A percentile compares a stretch with the other conserved stretches of the same genome.
Evolutionary conservation across 2,888 invertebrate genomes (phyloP).

Genomic region (Chymomyza procnemis): DNA sequence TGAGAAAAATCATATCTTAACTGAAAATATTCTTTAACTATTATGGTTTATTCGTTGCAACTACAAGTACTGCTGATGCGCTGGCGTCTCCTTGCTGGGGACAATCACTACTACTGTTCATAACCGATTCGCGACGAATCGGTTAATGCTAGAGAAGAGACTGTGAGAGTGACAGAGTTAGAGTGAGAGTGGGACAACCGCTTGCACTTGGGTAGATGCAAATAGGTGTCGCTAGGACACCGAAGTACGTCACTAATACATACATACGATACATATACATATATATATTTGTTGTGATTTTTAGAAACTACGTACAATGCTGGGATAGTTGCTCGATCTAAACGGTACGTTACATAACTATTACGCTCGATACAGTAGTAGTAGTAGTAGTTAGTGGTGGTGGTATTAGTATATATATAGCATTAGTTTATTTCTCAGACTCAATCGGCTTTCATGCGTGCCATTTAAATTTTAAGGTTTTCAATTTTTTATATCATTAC

Average conservation of each 20-base stretch:
- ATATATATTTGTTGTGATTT: constrained; percentile 13
- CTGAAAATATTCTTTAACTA: constrained; percentile 41
- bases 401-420: too few relatives aligned
- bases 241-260: constrained; percentile 24
- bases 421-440: background rate
- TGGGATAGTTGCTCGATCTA: constrained; percentile 39
- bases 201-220: constrained; percentile 19
- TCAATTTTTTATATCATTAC: constrained; percentile 19
- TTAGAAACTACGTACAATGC: constrained; percentile 15
- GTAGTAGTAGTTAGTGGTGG: constrained; percentile 8
- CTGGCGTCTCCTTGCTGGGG: constrained; percentile 9
- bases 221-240: constrained; percentile 16
- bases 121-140: background rate
- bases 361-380: constrained; percentile 15
- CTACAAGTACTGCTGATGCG: constrained; percentile 36
- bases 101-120: background rate
- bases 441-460: constrained; percentile 10
- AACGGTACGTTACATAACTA: constrained; percentile 19
- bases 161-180: background rate
- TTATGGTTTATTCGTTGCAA: constrained; percentile 1
- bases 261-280: constrained; percentile 12
- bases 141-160: background rate
- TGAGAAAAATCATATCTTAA: constrained; percentile 57
- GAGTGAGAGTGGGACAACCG: background rate
- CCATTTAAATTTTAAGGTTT: constrained; percentile 8